Percentiles rank a stretch among this genome's conserved stretches.
Evolutionary conservation across 2,113 vertebrate genomes (phyloP).

Genomic region (Chaetodon trifascialis): DNA sequence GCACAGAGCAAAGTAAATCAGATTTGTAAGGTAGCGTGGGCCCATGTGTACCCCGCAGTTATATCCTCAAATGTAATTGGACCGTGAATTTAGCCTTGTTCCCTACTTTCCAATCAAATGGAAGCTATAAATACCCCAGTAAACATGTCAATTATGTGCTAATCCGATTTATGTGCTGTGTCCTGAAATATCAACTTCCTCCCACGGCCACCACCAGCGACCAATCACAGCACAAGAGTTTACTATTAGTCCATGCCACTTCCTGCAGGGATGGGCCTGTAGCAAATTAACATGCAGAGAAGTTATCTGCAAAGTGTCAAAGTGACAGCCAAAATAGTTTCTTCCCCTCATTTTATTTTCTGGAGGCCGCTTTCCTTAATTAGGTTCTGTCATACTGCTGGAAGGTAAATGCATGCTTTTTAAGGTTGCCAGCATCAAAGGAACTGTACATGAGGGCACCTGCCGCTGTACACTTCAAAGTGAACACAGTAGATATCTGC

Average conservation of each 20-base stretch:
- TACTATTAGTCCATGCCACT: conserved; percentile 42
- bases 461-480: conserved; percentile 54
- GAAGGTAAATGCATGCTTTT: conserved; percentile 59
- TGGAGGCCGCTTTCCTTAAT: conserved; percentile 57
- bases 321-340: conserved; percentile 56
- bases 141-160: conserved; percentile 74
- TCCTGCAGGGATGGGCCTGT: conserved; percentile 47
- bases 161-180: conserved; percentile 73
- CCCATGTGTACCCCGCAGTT: conserved; percentile 32
- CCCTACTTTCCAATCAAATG: conserved; percentile 60
- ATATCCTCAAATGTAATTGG: conserved; percentile 50
- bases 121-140: conserved; percentile 78
- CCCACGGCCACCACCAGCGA: conserved; percentile 60
- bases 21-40: conserved; percentile 36
- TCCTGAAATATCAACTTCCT: conserved; percentile 77
- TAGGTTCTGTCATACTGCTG: conserved; percentile 49
- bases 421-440: conserved; percentile 63
- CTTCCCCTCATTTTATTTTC: conserved; percentile 33
- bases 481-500: conserved; percentile 35
- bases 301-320: conserved; percentile 53
- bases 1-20: conserved; percentile 39
- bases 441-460: conserved; percentile 13
- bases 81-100: conserved; percentile 49
- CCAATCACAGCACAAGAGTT: conserved; percentile 39
- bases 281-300: conserved; percentile 37